These are phyloP conservation scores for Melanerpes formicivorus DNA, from an alignment of 2,113 vertebrate species.

Conservation along the genomic window DNA sequence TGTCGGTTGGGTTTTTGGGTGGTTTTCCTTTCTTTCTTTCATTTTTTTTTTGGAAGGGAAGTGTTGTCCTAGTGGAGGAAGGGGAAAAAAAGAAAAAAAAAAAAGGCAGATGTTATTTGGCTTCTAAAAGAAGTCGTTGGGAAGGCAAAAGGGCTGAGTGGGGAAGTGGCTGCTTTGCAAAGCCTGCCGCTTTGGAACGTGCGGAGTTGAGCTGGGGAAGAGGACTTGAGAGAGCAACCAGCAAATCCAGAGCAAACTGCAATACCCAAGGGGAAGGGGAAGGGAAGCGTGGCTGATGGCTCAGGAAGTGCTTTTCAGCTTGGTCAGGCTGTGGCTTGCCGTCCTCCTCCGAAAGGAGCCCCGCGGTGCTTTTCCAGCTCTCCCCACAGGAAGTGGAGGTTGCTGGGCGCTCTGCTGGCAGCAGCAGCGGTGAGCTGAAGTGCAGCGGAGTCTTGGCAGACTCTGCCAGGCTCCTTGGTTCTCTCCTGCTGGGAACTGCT, in stretches of 20 bases:
- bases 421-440: neutral
- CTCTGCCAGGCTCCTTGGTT: too few relatives aligned
- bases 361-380: neutral
- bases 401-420: neutral
- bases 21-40: too few relatives aligned
- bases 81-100: too few relatives aligned
- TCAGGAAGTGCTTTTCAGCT: neutral
- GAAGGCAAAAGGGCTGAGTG: neutral
- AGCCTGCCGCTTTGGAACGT: neutral
- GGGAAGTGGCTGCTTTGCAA: neutral
- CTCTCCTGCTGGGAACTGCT: too few relatives aligned
- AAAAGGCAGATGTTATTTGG: neutral
- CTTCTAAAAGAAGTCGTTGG: neutral
- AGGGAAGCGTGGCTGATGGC: neutral
- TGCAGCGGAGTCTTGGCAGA: neutral
- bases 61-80: neutral
- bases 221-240: neutral
- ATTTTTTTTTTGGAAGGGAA: neutral
- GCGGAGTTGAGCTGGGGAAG: neutral
- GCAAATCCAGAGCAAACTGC: neutral
- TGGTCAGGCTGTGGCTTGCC: fast-evolving
- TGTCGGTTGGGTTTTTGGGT: neutral
- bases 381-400: neutral
- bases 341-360: neutral
- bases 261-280: neutral